Base-by-base conservation (phyloP, 2,888 invertebrate species). In the Brachylomia viminalis region DNA sequence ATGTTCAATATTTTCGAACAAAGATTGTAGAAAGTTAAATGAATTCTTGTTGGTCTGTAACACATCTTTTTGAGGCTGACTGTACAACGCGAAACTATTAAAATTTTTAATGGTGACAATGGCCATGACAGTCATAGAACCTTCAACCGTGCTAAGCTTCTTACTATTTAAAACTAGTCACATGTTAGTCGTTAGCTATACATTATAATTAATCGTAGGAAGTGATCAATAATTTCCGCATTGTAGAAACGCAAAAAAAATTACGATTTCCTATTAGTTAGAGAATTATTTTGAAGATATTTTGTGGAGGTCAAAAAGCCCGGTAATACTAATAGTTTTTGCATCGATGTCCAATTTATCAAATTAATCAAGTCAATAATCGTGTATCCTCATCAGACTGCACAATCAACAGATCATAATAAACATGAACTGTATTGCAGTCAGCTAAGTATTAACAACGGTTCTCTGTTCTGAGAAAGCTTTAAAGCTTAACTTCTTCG, bases 211-310 rank as follows among this genome's bases (percentile, higher is more conserved):
- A 27, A 4, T 0, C 17, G 17, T 8, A 79, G 79, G 80, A 82
- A 82, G 61, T 69, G 27, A 13, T n/a, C 6, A n/a, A 17, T 49
- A 23, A 67, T 59, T 65, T 78, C 82, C 85, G 83, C 72, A 68
- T 71, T 33, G 85, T 33, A 62, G 47, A 3, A 58, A 45, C 20
- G 10, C 11, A 11, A 10, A 15, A 5, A 20, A 15, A 64, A 49
- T 66, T 62, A 65, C 42, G n/a, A 77, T 61, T 83, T 83, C 59
- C n/a, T 77, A 56, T 38, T 30, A 30, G 4, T 8, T 33, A 27
- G 23, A 66, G 10, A 65, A 47, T 30, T 59, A 47, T 38, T 49
- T 65, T 52, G 27, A 66, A 38, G 33, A 69, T 33, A n/a, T 72
- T 59, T 52, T 6, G 42, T 64, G 11, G 42, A 79, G 83, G 79